These are phyloP conservation scores for Heliothis virescens DNA, from an alignment of 1,140 invertebrate genomes.

Conservation along the genomic window DNA sequence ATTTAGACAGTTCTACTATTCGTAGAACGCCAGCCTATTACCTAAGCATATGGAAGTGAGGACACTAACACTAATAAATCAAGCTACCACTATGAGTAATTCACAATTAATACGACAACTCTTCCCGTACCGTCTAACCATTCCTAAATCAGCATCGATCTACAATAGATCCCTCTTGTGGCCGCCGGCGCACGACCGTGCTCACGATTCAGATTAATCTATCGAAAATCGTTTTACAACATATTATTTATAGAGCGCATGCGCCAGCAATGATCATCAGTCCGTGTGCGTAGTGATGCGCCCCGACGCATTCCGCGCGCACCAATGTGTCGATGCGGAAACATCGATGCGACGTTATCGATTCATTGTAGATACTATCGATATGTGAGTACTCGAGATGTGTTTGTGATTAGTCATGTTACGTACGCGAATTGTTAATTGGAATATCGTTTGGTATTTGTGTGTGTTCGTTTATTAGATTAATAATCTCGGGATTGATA, in stretches of 20 bases:
- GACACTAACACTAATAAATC: neutral
- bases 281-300: conserved; percentile 81
- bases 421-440: conserved; percentile 52
- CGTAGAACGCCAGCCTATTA: no score
- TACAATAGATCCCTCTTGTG: conserved; percentile 82
- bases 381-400: conserved; percentile 45
- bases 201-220: conserved; percentile 86
- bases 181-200: conserved; percentile 81
- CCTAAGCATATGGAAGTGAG: neutral
- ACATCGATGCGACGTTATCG: conserved; percentile 63
- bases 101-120: conserved; percentile 43
- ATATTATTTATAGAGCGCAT: conserved; percentile 86
- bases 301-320: conserved; percentile 65
- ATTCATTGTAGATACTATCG: conserved; percentile 57
- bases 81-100: conserved; percentile 34
- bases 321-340: conserved; percentile 67
- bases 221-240: conserved; percentile 87
- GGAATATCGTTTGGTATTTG: conserved; percentile 19
- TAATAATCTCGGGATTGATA: neutral
- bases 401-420: conserved; percentile 49
- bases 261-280: conserved; percentile 84
- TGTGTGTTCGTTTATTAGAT: conserved; percentile 29
- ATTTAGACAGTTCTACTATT: neutral
- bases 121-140: conserved; percentile 61
- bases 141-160: conserved; percentile 73